phyloP scores from a whole-genome alignment of 53 echinoderm and acorn worm genomes.

The Henricia sp. region DNA sequence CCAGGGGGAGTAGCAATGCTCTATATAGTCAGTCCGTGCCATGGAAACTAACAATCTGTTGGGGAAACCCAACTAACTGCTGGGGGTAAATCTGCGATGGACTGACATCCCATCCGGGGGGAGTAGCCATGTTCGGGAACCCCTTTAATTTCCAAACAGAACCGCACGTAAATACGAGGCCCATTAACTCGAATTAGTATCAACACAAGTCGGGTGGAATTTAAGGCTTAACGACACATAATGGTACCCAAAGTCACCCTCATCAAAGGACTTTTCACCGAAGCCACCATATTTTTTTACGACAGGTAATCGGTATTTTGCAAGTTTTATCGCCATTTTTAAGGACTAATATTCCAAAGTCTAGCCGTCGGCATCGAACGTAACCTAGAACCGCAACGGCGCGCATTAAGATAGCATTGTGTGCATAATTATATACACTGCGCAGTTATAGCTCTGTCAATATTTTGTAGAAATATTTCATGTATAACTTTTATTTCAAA shows the following conservation, averaged over 20 bases:
- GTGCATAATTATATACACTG: no score
- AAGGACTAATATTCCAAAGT: slow-evolving; percentile 49
- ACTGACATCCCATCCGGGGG: no score
- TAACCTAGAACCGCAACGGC: slow-evolving; percentile 33
- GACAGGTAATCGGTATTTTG: slow-evolving; percentile 39
- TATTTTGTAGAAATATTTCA: slow-evolving; percentile 11
- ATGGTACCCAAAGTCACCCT: background rate
- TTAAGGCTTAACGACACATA: slow-evolving; percentile 12
- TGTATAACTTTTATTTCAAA: no score
- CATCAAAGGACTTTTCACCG: slow-evolving; percentile 34
- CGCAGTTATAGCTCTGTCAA: no score
- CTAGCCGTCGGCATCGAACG: slow-evolving; percentile 6
- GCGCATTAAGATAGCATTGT: background rate
- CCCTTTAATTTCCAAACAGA: slow-evolving; percentile 16
- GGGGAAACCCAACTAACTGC: no score
- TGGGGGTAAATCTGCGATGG: no score
- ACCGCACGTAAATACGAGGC: background rate
- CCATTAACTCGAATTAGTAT: no score
- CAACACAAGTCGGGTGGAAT: slow-evolving; percentile 47
- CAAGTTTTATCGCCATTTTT: slow-evolving; percentile 10
- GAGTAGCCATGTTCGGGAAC: background rate
- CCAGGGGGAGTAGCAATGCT: no score
- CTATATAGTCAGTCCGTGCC: no score
- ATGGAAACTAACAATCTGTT: no score
- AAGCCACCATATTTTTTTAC: slow-evolving; percentile 18